A percentile compares a stretch with the other conserved stretches of the same genome.
Evolutionary conservation across 92 coral and sea anemone species (phyloP).

Genomic region (Chrysogorgia sp.): DNA sequence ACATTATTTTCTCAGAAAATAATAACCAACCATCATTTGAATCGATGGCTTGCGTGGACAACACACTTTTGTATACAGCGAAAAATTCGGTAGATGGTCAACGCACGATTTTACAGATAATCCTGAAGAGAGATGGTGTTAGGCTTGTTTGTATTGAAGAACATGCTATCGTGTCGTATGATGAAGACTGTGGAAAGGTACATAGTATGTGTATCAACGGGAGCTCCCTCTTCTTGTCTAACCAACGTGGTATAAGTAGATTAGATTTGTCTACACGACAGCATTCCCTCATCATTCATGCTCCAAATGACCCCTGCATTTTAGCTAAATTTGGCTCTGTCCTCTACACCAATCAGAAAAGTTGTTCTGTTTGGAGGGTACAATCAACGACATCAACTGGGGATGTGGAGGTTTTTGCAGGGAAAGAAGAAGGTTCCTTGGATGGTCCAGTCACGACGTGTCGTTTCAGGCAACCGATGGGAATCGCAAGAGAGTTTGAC

Average conservation of each 20-base stretch:
- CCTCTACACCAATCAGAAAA: slow-evolving; percentile 60
- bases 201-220: slow-evolving; percentile 55
- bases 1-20: slow-evolving; percentile 58
- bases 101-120: slow-evolving; percentile 48
- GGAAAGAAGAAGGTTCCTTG: slow-evolving; percentile 58
- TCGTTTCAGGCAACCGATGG: slow-evolving; percentile 51
- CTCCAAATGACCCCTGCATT: slow-evolving; percentile 62
- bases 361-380: slow-evolving; percentile 50
- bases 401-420: slow-evolving; percentile 54
- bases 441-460: slow-evolving; percentile 55
- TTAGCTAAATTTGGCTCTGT: slow-evolving; percentile 64
- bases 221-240: slow-evolving; percentile 55
- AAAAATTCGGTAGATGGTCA: slow-evolving; percentile 47
- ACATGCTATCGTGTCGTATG: slow-evolving; percentile 54
- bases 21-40: slow-evolving; percentile 48
- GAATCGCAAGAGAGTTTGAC: slow-evolving; percentile 37
- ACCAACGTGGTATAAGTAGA: slow-evolving; percentile 51
- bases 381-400: slow-evolving; percentile 50
- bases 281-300: slow-evolving; percentile 49
- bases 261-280: slow-evolving; percentile 59
- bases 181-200: slow-evolving; percentile 59
- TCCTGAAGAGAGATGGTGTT: slow-evolving; percentile 59
- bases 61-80: slow-evolving; percentile 54
- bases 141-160: slow-evolving; percentile 61
- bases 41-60: slow-evolving; percentile 58